These are phyloP conservation scores for Oxygymnocypris stewartii DNA, from an alignment of 2,113 vertebrate species.

Conservation along the genomic window DNA sequence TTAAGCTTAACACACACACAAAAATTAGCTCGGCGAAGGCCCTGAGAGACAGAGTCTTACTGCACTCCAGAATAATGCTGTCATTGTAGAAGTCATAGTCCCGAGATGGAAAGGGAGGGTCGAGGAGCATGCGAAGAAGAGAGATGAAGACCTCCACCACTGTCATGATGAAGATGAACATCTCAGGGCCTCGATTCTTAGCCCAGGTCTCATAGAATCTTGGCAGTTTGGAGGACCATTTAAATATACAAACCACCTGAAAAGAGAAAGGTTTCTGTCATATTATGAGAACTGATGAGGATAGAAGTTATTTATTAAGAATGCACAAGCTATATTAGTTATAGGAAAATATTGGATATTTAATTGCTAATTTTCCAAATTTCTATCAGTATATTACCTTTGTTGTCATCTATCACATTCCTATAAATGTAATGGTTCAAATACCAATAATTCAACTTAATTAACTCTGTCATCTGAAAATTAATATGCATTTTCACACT, in stretches of 20 bases:
- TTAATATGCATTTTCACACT: neutral
- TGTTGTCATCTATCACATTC: neutral
- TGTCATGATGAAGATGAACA: conserved; percentile 67
- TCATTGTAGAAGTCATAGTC: conserved; percentile 70
- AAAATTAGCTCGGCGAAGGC: conserved; percentile 64
- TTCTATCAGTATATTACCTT: neutral
- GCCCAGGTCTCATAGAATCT: conserved; percentile 76
- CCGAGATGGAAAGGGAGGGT: conserved; percentile 45
- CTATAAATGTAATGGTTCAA: neutral
- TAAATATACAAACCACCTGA: conserved; percentile 84
- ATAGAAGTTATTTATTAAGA: neutral
- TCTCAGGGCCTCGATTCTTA: conserved; percentile 73
- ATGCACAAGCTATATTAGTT: neutral
- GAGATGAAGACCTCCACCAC: conserved; percentile 58
- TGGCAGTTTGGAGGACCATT: conserved; percentile 77
- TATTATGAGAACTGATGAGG: neutral
- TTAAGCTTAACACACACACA: conserved; percentile 67
- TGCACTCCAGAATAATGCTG: conserved; percentile 76
- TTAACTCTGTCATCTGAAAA: neutral
- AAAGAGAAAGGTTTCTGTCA: conserved; percentile 63
- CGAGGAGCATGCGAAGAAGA: conserved; percentile 53
- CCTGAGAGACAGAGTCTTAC: conserved; percentile 64
- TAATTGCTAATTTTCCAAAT: neutral
- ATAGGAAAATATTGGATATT: neutral
- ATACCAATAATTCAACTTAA: neutral